Evolutionary conservation across 2,888 invertebrate genomes (phyloP).

Genomic region (Chymomyza amoena): DNA sequence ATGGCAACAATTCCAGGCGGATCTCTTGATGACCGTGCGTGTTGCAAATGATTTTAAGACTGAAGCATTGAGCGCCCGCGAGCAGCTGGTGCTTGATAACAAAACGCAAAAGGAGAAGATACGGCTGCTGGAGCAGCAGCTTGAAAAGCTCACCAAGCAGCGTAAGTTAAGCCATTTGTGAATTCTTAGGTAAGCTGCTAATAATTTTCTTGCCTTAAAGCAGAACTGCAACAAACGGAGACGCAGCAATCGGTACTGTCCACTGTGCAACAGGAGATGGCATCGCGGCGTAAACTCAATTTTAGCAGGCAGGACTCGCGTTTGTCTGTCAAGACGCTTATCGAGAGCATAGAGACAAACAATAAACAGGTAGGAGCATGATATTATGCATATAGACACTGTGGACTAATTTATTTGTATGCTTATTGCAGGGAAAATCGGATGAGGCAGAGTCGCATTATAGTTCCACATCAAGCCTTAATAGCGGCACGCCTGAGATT

Average conservation of each 20-base stretch:
- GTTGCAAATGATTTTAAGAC: slow-evolving; percentile 98
- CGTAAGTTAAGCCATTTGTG: slow-evolving; percentile 60
- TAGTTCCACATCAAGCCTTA: slow-evolving; percentile 83
- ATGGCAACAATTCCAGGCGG: slow-evolving; percentile 97
- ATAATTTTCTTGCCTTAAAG: not conserved
- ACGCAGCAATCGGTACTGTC: slow-evolving; percentile 81
- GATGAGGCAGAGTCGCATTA: slow-evolving; percentile 81
- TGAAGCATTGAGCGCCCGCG: slow-evolving; percentile 94
- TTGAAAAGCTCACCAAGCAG: slow-evolving; percentile 85
- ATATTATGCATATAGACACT: not conserved
- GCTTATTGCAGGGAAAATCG: slow-evolving; percentile 64
- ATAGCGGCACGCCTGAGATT: slow-evolving; percentile 80
- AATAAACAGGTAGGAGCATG: slow-evolving; percentile 83
- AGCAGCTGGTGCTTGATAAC: slow-evolving; percentile 91
- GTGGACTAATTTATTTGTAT: slow-evolving; percentile 45
- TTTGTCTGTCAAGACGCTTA: slow-evolving; percentile 92
- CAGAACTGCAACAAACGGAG: slow-evolving; percentile 73
- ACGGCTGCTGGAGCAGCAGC: slow-evolving; percentile 86
- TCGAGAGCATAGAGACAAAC: slow-evolving; percentile 92
- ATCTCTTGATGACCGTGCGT: slow-evolving; percentile 93
- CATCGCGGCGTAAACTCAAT: slow-evolving; percentile 80
- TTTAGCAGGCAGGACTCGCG: slow-evolving; percentile 83
- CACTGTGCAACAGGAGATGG: slow-evolving; percentile 82
- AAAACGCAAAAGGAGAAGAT: slow-evolving; percentile 88
- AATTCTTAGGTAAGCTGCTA: no score